Evolutionary conservation across 23 tunicate species (phyloP).

Genomic region (Clavelina lepadiformis): DNA sequence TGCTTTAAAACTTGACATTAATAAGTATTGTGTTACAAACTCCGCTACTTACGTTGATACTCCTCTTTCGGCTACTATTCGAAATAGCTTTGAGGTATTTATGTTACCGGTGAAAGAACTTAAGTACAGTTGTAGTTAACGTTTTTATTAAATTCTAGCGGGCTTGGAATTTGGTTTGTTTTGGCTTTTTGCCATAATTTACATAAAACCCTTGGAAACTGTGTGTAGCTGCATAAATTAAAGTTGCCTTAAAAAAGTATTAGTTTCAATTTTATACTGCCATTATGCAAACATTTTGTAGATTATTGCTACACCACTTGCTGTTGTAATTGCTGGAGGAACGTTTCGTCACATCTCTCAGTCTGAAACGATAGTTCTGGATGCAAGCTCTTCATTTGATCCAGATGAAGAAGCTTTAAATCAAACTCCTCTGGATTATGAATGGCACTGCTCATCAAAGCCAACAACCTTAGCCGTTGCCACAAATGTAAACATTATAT

Average conservation of each 20-base stretch:
- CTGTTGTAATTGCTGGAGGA: slow-evolving; percentile 60
- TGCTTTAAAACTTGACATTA: slow-evolving; percentile 30
- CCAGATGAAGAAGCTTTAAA: slow-evolving; percentile 31
- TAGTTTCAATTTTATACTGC: too few relatives aligned
- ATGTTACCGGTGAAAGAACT: too few relatives aligned
- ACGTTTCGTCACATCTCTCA: slow-evolving; percentile 44
- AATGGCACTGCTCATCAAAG: slow-evolving; percentile 37
- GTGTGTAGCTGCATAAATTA: too few relatives aligned
- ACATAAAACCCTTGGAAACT: too few relatives aligned
- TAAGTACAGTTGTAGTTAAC: too few relatives aligned
- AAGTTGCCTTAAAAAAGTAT: too few relatives aligned
- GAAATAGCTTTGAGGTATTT: slow-evolving; percentile 26
- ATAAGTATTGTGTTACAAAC: slow-evolving; percentile 33
- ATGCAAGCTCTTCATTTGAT: slow-evolving; percentile 78
- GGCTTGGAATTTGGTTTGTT: too few relatives aligned
- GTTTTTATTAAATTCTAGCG: too few relatives aligned
- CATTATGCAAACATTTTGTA: too few relatives aligned
- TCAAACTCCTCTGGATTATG: slow-evolving; percentile 18
- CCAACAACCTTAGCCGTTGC: not conserved
- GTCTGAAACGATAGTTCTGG: slow-evolving; percentile 15
- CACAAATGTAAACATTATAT: too few relatives aligned
- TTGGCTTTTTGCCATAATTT: too few relatives aligned
- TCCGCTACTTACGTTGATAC: slow-evolving; percentile 41
- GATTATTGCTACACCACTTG: slow-evolving; percentile 58
- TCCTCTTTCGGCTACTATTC: slow-evolving; percentile 23